phyloP scores from a whole-genome alignment of 1,140 invertebrate genomes.

The Polypedilum pembai region DNA sequence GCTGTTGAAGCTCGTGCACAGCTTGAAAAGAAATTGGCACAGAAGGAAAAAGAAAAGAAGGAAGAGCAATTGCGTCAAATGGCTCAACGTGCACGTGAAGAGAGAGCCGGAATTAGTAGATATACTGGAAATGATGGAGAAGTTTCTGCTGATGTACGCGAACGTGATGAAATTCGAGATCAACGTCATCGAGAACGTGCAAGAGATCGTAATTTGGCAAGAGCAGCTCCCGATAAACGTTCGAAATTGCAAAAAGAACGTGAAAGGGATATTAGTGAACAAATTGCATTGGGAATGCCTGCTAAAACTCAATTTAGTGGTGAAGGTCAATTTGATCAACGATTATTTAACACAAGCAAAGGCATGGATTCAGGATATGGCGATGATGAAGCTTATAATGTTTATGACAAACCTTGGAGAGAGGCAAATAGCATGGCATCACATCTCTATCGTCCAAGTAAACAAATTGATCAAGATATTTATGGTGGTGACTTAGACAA shows the following conservation, averaged over 20 bases:
- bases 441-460: constrained; percentile 86
- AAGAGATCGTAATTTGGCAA: constrained; percentile 83
- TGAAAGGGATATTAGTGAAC: constrained; percentile 96
- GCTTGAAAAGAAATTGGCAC: constrained; percentile 91
- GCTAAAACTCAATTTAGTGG: constrained; percentile 65
- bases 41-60: constrained; percentile 98
- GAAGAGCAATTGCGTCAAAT: constrained; percentile 89
- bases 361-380: constrained; percentile 96
- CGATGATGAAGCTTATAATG: constrained; percentile 96
- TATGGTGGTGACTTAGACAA: constrained; percentile 85
- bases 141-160: constrained; percentile 63
- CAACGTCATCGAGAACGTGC: constrained; percentile 89
- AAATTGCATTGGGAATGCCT: constrained; percentile 94
- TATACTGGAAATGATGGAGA: constrained; percentile 37
- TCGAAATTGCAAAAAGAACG: constrained; percentile 82
- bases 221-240: constrained; percentile 89
- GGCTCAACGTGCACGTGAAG: constrained; percentile 92
- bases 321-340: constrained; percentile 90
- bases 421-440: constrained; percentile 72
- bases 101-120: constrained; percentile 65
- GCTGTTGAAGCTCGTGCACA: constrained; percentile 94
- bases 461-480: constrained; percentile 81
- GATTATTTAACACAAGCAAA: constrained; percentile 91
- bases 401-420: constrained; percentile 94
- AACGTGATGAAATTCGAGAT: constrained; percentile 81